A percentile compares a stretch with the other conserved stretches of the same genome.
Evolutionary conservation across 1,140 invertebrate species (phyloP).

Genomic region (Lasioglossum baleicum): DNA sequence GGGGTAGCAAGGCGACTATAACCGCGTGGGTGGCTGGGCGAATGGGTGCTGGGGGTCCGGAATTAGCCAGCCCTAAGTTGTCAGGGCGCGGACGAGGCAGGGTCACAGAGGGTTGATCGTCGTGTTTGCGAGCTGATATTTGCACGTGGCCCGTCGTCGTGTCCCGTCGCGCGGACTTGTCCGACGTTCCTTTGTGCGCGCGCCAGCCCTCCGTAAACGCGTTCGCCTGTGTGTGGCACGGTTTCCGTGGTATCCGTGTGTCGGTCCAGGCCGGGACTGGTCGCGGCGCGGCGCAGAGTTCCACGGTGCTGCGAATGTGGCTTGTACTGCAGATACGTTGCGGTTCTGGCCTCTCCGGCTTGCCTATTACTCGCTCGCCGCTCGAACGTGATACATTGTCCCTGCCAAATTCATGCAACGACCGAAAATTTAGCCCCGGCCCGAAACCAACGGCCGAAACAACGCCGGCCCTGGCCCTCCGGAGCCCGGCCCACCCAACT

Average conservation of each 20-base stretch:
- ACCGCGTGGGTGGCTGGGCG: too few species aligned
- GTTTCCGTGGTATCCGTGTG: not conserved
- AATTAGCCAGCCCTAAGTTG: too few species aligned
- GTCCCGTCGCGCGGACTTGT: too few species aligned
- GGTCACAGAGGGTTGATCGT: too few species aligned
- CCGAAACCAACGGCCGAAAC: slow-evolving; percentile 2
- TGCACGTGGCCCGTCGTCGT: too few species aligned
- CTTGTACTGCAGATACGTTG: slow-evolving; percentile 73
- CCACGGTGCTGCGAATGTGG: slow-evolving; percentile 59
- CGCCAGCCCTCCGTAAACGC: slow-evolving; percentile 11
- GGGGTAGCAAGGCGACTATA: too few species aligned
- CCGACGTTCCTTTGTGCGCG: slow-evolving; percentile 1
- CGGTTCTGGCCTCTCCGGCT: slow-evolving; percentile 60
- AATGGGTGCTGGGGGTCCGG: too few species aligned
- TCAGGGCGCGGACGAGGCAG: too few species aligned
- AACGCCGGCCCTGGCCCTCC: slow-evolving; percentile 15
- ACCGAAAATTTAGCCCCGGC: slow-evolving; percentile 50
- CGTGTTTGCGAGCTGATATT: too few species aligned
- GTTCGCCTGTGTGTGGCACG: not conserved
- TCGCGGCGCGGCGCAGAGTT: slow-evolving; percentile 44
- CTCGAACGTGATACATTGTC: slow-evolving; percentile 62
- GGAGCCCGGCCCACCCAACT: not conserved
- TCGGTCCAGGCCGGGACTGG: not conserved
- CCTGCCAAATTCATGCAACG: slow-evolving; percentile 68
- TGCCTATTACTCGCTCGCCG: slow-evolving; percentile 32